phyloP scores from a whole-genome alignment of 2,888 invertebrate genomes.

The Hydraecia micacea region DNA sequence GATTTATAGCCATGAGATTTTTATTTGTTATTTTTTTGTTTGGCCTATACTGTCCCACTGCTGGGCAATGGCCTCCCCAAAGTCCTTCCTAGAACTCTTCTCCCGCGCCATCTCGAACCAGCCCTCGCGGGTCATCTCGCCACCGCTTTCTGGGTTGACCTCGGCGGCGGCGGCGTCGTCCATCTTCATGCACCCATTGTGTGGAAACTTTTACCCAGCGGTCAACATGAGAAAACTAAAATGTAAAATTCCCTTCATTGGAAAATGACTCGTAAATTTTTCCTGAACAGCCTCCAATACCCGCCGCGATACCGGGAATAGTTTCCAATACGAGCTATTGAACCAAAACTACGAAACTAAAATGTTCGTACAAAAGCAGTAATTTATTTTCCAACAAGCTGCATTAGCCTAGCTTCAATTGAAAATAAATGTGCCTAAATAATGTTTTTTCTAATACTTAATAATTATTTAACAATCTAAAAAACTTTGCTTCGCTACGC shows the following conservation, averaged over 20 bases:
- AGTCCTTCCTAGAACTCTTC: neutral
- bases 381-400: constrained; percentile 1
- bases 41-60: no score
- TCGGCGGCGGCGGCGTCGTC: neutral
- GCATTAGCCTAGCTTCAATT: neutral
- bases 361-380: constrained; percentile 10
- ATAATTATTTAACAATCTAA: constrained; percentile 44
- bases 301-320: neutral
- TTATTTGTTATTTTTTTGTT: neutral
- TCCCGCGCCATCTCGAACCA: neutral
- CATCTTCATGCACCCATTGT: neutral
- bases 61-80: no score
- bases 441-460: constrained; percentile 39
- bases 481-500: constrained; percentile 47
- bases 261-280: neutral
- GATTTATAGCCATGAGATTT: neutral
- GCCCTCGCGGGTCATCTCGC: neutral
- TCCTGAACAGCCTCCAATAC: neutral
- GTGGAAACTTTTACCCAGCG: neutral
- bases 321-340: neutral
- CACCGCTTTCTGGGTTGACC: neutral
- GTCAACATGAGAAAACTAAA: neutral
- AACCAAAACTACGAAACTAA: neutral
- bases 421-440: constrained; percentile 35
- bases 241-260: neutral